Conservation (phyloP, 2,797 vertebrate genomes). For the Odontamblyopus rebecca region DNA sequence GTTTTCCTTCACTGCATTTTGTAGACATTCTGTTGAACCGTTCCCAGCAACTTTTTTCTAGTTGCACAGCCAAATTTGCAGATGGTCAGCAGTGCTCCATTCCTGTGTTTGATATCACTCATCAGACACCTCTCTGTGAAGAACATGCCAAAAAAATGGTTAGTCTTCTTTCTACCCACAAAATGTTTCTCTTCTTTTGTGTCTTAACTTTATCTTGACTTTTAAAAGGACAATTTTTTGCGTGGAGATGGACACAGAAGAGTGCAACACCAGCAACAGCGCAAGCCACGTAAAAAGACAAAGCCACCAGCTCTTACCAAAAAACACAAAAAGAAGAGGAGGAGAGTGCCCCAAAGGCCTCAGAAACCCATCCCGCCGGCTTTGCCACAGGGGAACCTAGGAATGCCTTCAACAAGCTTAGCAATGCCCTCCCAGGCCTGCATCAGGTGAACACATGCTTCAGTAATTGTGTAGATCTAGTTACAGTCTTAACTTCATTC, state of each 20-base stretch:
- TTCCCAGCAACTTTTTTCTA: constrained; percentile 98
- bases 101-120: constrained; percentile 98
- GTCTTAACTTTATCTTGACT: background rate
- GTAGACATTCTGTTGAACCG: constrained; percentile 95
- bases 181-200: background rate
- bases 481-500: constrained; percentile 6
- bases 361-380: constrained; percentile 99
- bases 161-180: constrained; percentile 38
- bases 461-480: constrained; percentile 15
- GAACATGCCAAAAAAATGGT: constrained; percentile 99
- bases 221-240: constrained; percentile 92
- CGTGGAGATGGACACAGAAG: constrained; percentile 93
- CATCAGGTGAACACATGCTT: constrained; percentile 80
- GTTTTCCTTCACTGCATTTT: constrained; percentile 73
- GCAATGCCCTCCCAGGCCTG: constrained; percentile 88
- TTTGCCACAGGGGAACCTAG: constrained; percentile 95
- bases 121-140: constrained; percentile 98
- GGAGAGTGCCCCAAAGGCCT: constrained; percentile 90
- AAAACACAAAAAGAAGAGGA: constrained; percentile 99
- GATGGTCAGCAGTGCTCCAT: constrained; percentile 98
- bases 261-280: constrained; percentile 98
- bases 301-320: constrained; percentile 99
- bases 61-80: constrained; percentile 98
- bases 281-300: constrained; percentile 98
- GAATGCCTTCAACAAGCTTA: constrained; percentile 91